phyloP scores from a whole-genome alignment of 2,113 vertebrate genomes.

The Cynopterus brachyotis region DNA sequence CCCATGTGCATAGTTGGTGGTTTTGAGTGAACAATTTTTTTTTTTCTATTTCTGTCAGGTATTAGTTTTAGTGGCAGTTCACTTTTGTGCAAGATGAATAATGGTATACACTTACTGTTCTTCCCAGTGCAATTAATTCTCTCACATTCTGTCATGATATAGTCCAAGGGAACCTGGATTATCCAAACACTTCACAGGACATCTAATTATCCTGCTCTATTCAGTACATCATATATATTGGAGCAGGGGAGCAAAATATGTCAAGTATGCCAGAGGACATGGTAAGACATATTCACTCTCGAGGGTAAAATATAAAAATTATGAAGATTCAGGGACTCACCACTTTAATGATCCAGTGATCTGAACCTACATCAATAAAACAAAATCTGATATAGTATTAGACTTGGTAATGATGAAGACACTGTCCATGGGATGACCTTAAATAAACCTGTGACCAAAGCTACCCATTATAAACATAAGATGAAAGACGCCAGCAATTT shows the following conservation, averaged over 20 bases:
- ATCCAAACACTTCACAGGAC: neutral
- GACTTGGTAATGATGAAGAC: neutral
- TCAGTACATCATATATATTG: neutral
- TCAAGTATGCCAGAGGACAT: neutral
- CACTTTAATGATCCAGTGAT: neutral
- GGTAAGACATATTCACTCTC: neutral
- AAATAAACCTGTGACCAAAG: neutral
- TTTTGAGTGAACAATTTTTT: neutral
- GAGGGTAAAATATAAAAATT: neutral
- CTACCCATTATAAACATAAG: neutral
- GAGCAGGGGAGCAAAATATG: neutral
- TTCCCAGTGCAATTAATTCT: neutral
- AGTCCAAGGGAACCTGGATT: neutral
- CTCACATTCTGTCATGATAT: neutral
- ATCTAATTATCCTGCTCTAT: neutral
- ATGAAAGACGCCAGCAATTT: neutral
- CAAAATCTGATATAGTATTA: neutral
- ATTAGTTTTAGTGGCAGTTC: neutral
- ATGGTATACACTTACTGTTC: neutral
- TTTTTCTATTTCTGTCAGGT: neutral
- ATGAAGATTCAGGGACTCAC: neutral
- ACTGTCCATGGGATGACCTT: neutral
- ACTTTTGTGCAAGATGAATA: neutral
- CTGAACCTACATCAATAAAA: neutral
- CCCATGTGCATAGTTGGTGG: neutral